Conservation (phyloP, 2,113 vertebrate species). For the Bombycilla garrulus region DNA sequence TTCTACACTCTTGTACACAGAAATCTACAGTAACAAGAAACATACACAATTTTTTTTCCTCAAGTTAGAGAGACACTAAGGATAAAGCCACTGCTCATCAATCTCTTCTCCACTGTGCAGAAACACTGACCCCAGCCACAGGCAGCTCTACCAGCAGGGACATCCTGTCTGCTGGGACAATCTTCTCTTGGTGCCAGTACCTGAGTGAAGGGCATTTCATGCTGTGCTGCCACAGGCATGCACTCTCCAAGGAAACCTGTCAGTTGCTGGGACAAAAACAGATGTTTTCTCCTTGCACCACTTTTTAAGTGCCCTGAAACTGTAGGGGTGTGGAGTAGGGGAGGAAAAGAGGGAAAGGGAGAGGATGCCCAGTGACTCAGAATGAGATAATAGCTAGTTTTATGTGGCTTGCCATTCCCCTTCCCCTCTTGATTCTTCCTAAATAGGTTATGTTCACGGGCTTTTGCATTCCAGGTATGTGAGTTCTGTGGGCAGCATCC, state of each 20-base stretch:
- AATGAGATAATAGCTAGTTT: neutral
- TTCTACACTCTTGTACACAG: neutral
- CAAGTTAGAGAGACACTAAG: neutral
- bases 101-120: neutral
- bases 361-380: conserved; percentile 18
- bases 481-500: neutral
- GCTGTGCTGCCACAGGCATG: neutral
- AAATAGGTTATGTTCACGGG: neutral
- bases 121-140: neutral
- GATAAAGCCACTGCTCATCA: neutral
- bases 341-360: neutral
- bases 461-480: conserved; percentile 6
- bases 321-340: neutral
- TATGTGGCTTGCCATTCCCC: neutral
- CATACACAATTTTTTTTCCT: neutral
- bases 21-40: neutral
- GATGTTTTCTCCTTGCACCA: neutral
- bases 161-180: neutral
- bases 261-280: neutral
- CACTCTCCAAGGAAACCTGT: neutral
- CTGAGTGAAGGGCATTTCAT: neutral
- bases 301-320: neutral
- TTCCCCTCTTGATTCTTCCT: conserved; percentile 44
- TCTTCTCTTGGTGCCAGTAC: neutral
- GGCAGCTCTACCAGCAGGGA: neutral